Evolutionary conservation across 2,113 vertebrate species (phyloP), one percentile per base, ranked within the genome.

Genomic region (Lontra canadensis): DNA sequence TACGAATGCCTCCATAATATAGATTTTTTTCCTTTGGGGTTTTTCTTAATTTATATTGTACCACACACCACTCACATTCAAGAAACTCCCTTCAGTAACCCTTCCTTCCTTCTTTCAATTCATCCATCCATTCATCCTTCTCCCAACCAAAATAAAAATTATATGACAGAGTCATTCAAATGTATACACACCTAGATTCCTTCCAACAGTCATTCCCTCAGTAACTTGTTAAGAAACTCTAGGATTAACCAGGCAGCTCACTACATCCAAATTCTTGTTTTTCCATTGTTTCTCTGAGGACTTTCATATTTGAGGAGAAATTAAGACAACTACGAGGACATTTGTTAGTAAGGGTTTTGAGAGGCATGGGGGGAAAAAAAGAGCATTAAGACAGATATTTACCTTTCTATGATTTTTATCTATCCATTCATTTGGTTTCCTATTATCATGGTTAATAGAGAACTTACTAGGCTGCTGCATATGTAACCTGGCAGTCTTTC

Each of bases 1-100:
- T 49, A 57, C 1, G 20, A 44, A 15, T 10, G 25, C 31, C 31
- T 17, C 26, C 23, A 7, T 4, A 15, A 18, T 9, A 7, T 0
- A 11, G 39, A 52, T 1, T 11, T 2, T 34, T 82, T 55, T 49
- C 10, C 39, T 86, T 80, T 42, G 3, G 36, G 88, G 11, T 6
- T 73, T 93, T 81, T 76, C 36, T 90, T 76, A 82, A 25, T 6
- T 65, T 95, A 81, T 9, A 76, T 21, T 49, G 52, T 26, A 63
- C 10, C 57, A 69, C 57, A 84, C 5, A 67, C 52, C 39, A 36
- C 29, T 95, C 61, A 21, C 65, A 17, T 34, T 85, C 73, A 86
- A 59, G 34, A 63, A 57, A 13, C 10, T 44, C 23, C 12, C 18
- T 90, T 84, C 52, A 20, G 1, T 79, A 31, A 47, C 3, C 42